Percentiles rank a stretch among this genome's conserved stretches.
These are phyloP conservation scores for Argyra leucocephala DNA, from an alignment of 2,888 invertebrate genomes.

Conservation along the genomic window DNA sequence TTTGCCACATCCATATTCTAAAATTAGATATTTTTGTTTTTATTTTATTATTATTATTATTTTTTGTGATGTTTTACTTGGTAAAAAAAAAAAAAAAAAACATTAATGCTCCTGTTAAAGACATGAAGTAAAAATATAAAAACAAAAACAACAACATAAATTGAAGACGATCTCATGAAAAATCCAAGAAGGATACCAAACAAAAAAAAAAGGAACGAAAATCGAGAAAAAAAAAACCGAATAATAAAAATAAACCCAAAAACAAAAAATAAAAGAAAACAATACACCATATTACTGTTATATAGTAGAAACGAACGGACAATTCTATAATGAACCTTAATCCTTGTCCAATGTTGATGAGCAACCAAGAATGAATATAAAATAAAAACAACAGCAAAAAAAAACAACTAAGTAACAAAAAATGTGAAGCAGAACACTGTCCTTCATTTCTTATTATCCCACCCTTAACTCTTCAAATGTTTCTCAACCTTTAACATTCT, in stretches of 20 bases:
- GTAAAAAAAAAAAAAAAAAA: not conserved
- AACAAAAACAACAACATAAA: not conserved
- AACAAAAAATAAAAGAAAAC: not conserved
- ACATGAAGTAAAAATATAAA: not conserved
- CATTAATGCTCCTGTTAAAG: not conserved
- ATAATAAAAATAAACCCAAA: not conserved
- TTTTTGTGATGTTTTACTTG: too few species aligned
- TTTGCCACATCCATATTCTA: not conserved
- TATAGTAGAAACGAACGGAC: not conserved
- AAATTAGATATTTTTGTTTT: not conserved
- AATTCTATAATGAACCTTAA: not conserved
- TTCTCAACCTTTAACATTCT: not conserved
- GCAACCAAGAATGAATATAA: not conserved
- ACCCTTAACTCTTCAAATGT: too few species aligned
- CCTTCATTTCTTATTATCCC: too few species aligned
- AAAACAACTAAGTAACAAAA: not conserved
- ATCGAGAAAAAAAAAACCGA: not conserved
- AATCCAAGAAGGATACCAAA: not conserved
- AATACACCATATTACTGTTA: not conserved
- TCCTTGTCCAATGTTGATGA: constrained; percentile 2
- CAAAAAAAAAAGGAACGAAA: not conserved
- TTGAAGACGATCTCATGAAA: not conserved
- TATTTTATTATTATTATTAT: not conserved
- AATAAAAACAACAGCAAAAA: not conserved
- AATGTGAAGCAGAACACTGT: too few species aligned